Base-by-base conservation (phyloP, 2,797 vertebrate genomes). In the Ibycter americanus region DNA sequence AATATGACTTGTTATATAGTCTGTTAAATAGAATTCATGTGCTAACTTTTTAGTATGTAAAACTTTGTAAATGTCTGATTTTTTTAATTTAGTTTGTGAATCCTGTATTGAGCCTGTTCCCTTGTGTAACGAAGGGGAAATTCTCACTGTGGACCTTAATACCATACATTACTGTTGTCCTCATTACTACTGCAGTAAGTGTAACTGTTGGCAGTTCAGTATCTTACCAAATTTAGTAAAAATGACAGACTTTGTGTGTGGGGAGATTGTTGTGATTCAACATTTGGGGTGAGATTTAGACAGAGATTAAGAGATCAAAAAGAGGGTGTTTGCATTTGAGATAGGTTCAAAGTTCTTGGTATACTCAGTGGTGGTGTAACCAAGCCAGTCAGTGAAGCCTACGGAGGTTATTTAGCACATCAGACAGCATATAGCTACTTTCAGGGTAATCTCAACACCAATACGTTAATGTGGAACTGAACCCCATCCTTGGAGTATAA, bases 111-210 rank as follows among this genome's bases (percentile, higher is more conserved):
- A 99, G 87, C 98, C 98, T 49, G 91, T 99, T 98, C 99, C 99
- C 26, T 93, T 97, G 18, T 99, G 99, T 97, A 97, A 97, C 21
- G 98, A 98, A 47, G 99, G 99, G 86, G 99, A 99, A 98, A 98
- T 99, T 94, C 98, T 99, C 96, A 99, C 99, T 38, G 99, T 99
- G 83, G 98, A 99, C 97, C 97, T 98, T 79, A 99, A 99, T 92
- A 99, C 99, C 22, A 99, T 99, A 83, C 98, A 98, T 80, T 98
- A 98, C 89, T 99, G 99, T 95, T 99, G 99, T 97, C 99, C 99
- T 63, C 98, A 92, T 90, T 99, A 99, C 98, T 98, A 99, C 42
- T 99, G 99, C 15, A 99, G 99, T 99, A 98, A 98, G 98, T 95
- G 11, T 74, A 81, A 62, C 26, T 47, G 38, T 9, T 73, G 29